A percentile compares a stretch with the other conserved stretches of the same genome.
phyloP scores from a whole-genome alignment of 2,113 vertebrate species.

The Grammomys dolichurus region DNA sequence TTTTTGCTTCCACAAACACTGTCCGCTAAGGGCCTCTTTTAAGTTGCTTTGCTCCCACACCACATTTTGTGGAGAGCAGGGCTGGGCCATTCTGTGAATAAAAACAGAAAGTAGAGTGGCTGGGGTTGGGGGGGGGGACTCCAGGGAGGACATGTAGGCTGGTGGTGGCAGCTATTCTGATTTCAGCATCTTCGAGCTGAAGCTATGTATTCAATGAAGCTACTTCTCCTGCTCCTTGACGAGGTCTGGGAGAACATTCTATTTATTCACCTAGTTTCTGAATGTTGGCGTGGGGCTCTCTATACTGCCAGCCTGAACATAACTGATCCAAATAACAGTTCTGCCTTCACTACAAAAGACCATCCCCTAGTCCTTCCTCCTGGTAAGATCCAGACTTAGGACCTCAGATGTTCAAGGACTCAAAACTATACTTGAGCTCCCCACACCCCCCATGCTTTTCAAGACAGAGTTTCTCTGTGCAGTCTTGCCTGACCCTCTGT shows the following conservation, averaged over 20 bases:
- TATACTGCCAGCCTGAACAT: background rate
- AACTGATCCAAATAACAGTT: slow-evolving; percentile 14
- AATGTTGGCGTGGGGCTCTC: background rate
- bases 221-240: slow-evolving; percentile 25
- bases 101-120: background rate
- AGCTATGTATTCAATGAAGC: background rate
- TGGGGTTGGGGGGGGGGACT: background rate
- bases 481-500: too few relatives aligned
- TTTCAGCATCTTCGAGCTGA: background rate
- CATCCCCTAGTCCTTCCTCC: background rate
- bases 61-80: background rate
- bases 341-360: background rate
- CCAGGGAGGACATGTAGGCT: background rate
- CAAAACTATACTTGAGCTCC: background rate
- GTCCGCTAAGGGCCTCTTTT: background rate
- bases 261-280: slow-evolving; percentile 29
- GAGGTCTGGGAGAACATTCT: background rate
- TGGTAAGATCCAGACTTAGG: background rate
- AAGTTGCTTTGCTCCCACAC: background rate
- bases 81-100: slow-evolving; percentile 20
- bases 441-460: background rate
- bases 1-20: slow-evolving; percentile 24
- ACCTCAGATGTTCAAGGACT: background rate
- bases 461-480: too few relatives aligned
- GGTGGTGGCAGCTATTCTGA: background rate